Conservation (phyloP, 2,888 invertebrate genomes). For the Pheosia gnoma region DNA sequence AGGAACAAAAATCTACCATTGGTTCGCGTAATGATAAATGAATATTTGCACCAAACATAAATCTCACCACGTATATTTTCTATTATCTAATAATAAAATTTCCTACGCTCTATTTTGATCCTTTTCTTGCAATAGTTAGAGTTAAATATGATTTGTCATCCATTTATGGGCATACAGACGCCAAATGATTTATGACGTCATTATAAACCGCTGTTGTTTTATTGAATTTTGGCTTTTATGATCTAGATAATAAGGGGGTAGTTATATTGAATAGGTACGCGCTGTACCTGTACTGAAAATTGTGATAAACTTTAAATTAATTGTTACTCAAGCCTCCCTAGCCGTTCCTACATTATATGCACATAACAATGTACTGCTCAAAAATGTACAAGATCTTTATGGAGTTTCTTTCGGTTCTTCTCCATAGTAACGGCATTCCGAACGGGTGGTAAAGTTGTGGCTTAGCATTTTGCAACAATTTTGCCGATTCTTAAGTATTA, state of each 20-base stretch:
- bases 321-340: too few relatives aligned
- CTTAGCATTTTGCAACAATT: too few relatives aligned
- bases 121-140: not conserved
- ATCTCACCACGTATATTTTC: not conserved
- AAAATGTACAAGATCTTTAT: too few relatives aligned
- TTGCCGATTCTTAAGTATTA: too few relatives aligned
- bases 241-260: slow-evolving; percentile 3
- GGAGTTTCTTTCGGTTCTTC: too few relatives aligned
- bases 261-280: not conserved
- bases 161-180: not conserved
- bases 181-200: slow-evolving; percentile 2
- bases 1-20: not conserved
- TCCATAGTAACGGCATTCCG: too few relatives aligned
- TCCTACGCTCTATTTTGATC: not conserved
- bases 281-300: not conserved
- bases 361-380: too few relatives aligned
- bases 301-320: not conserved
- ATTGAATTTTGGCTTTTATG: slow-evolving; percentile 1
- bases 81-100: not conserved
- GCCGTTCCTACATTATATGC: too few relatives aligned
- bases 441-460: too few relatives aligned
- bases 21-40: not conserved
- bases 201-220: slow-evolving; percentile 1
- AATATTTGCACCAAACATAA: not conserved
- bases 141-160: not conserved